Evolutionary conservation across 2,113 vertebrate genomes (phyloP).

Genomic region (Misgurnus anguillicaudatus): DNA sequence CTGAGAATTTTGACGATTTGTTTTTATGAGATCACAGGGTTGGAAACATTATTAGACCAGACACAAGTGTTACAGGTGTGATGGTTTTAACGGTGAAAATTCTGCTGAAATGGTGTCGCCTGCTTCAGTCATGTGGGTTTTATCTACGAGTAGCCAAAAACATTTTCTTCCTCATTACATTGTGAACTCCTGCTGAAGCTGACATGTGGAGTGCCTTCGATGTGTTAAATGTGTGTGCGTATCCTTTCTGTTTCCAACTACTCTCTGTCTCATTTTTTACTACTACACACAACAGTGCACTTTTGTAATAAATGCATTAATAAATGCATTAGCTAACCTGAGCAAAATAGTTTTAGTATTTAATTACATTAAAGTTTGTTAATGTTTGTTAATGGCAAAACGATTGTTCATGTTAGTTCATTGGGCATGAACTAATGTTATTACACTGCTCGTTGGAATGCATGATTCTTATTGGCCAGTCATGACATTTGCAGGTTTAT

Average conservation of each 20-base stretch:
- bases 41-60: not conserved
- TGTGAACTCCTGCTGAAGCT: slow-evolving; percentile 63
- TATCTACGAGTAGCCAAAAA: slow-evolving; percentile 64
- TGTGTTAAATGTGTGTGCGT: slow-evolving; percentile 24
- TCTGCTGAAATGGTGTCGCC: slow-evolving; percentile 44
- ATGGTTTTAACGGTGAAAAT: not conserved
- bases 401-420: no score
- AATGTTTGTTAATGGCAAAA: no score
- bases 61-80: slow-evolving; percentile 3
- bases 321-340: no score
- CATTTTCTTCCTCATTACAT: slow-evolving; percentile 72
- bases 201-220: slow-evolving; percentile 64
- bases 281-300: not conserved
- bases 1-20: not conserved
- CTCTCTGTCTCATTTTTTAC: slow-evolving; percentile 17
- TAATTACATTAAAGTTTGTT: no score
- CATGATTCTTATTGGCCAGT: no score
- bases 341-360: no score
- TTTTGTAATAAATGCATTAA: no score
- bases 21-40: not conserved
- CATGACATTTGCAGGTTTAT: no score
- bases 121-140: slow-evolving; percentile 49
- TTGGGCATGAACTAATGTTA: no score
- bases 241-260: not conserved
- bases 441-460: no score